phyloP scores from a whole-genome alignment of 1,140 invertebrate genomes.

The Dolichoris vasculosae region DNA sequence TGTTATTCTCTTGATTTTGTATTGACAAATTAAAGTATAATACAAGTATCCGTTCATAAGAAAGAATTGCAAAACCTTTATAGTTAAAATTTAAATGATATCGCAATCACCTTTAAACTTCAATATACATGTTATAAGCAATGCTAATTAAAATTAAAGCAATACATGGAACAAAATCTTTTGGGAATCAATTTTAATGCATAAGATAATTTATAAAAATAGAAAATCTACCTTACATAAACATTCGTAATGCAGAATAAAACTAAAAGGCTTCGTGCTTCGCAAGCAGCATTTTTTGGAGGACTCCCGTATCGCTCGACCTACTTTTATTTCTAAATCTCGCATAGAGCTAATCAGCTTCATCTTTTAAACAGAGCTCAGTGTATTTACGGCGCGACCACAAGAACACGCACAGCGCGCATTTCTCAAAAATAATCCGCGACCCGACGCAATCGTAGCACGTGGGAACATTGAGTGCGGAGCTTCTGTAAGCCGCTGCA shows the following conservation, averaged over 20 bases:
- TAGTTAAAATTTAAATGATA: too few species aligned
- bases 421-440: not conserved
- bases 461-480: conserved; percentile 36
- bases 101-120: too few species aligned
- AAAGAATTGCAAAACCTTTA: not conserved
- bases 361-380: not conserved
- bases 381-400: not conserved
- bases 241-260: not conserved
- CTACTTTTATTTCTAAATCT: conserved; percentile 14
- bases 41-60: not conserved
- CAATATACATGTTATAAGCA: not conserved
- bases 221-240: not conserved
- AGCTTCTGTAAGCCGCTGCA: not conserved
- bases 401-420: not conserved
- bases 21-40: not conserved
- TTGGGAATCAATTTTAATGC: too few species aligned
- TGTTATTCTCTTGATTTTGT: not conserved
- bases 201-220: too few species aligned
- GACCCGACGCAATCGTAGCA: conserved; percentile 67
- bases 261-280: not conserved
- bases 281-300: conserved; percentile 1
- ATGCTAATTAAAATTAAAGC: too few species aligned
- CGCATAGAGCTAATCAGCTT: not conserved
- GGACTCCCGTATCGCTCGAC: conserved; percentile 14
- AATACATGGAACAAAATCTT: too few species aligned